phyloP scores from a whole-genome alignment of 2,888 invertebrate species.

The Chrysolina americana region DNA sequence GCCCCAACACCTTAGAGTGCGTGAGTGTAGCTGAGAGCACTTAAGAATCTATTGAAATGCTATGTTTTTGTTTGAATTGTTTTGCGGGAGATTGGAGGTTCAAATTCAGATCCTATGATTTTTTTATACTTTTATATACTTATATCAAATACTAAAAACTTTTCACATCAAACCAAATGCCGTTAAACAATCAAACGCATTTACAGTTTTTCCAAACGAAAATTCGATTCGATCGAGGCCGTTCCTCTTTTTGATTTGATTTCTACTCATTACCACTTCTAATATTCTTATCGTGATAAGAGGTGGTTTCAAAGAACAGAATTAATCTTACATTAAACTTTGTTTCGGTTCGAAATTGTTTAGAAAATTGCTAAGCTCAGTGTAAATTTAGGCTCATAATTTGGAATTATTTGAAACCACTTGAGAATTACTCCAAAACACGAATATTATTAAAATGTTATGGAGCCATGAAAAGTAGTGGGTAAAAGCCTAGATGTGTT shows the following conservation, averaged over 20 bases:
- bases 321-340: conserved; percentile 50
- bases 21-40: no score
- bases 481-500: conserved; percentile 16
- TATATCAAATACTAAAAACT: no score
- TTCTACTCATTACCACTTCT: conserved; percentile 23
- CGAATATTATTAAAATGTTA: conserved; percentile 56
- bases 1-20: no score
- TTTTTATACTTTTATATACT: no score
- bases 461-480: conserved; percentile 13
- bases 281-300: conserved; percentile 44
- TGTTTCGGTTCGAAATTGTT: conserved; percentile 48
- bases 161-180: no score
- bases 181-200: no score
- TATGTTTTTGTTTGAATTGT: no score
- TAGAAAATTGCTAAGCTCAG: conserved; percentile 52
- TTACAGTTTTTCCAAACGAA: no score
- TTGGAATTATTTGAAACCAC: conserved; percentile 54
- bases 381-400: conserved; percentile 51
- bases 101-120: no score
- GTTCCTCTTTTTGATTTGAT: conserved; percentile 17
- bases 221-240: not conserved
- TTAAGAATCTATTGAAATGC: no score
- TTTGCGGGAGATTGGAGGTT: no score
- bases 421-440: conserved; percentile 53
- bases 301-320: conserved; percentile 44